Percentiles rank a stretch among this genome's conserved stretches.
phyloP scores from a whole-genome alignment of 2,113 vertebrate genomes.

The Nannobrachium achirus region DNA sequence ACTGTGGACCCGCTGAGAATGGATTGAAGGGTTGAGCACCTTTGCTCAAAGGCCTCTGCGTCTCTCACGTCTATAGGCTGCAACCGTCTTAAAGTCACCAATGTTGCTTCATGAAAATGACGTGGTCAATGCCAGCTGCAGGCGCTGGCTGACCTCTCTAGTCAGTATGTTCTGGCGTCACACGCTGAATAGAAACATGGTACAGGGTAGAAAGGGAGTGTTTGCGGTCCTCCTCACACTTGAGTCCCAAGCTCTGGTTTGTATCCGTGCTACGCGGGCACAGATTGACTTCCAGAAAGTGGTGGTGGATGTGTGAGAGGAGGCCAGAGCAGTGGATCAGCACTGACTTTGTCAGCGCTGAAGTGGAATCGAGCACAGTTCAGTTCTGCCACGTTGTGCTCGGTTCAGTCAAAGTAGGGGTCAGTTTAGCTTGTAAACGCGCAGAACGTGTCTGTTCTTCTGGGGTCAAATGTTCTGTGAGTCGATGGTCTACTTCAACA shows the following conservation, averaged over 20 bases:
- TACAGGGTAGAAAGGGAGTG: conserved; percentile 26
- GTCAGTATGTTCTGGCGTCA: conserved; percentile 23
- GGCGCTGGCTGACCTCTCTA: background rate
- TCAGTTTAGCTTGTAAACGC: conserved; percentile 16
- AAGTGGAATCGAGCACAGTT: background rate
- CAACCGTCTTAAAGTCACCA: no score
- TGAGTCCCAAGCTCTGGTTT: background rate
- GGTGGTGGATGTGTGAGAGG: conserved; percentile 4
- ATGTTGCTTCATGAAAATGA: background rate
- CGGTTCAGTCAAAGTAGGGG: conserved; percentile 22
- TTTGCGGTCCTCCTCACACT: conserved; percentile 27
- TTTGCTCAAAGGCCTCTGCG: no score
- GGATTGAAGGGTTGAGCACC: no score
- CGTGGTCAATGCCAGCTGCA: conserved; percentile 10
- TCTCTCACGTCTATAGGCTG: no score
- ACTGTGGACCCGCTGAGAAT: no score
- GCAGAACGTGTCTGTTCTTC: background rate
- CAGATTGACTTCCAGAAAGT: background rate
- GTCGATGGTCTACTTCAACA: conserved; percentile 66
- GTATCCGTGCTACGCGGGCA: background rate
- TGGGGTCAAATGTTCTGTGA: background rate
- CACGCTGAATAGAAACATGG: conserved; percentile 43
- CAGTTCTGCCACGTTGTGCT: conserved; percentile 11
- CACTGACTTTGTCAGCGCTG: background rate
- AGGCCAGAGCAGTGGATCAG: conserved; percentile 25